Base-by-base conservation (phyloP, 1,140 invertebrate species). In the Phymorhynchus buccinoides region DNA sequence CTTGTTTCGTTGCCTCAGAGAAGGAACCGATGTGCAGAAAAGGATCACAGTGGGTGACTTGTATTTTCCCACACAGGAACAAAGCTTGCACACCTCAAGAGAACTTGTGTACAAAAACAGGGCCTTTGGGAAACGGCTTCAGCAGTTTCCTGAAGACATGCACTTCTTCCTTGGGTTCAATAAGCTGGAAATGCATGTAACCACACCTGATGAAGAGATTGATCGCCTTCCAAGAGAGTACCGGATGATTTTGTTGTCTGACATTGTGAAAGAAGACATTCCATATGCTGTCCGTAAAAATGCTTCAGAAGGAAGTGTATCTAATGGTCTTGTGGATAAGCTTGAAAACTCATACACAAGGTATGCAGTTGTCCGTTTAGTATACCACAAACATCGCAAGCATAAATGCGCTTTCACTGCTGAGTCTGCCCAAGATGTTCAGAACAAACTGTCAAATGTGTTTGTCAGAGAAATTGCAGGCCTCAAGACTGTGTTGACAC, bases 261-360 rank as follows among this genome's bases (percentile, higher is more conserved):
- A 84, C 9, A 18, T 90, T 30, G 88, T 91, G 16, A 80, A 84
- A 22, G 87, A 88, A 84, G 56, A 62, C 6, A 44, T 92, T 27
- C 84, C 88, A n/a, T 71, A 81, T 2, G 75, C 7, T 56, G 44
- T 44, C 73, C 18, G 35, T 14, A 18, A 52, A 14, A 18, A 32
- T 37, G 52, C 79, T 22, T 42, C n/a, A 27, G 22, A 71, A 3
- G 79, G 48, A 14, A 44, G 80, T 18, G 9, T 56, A 9, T 56
- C 73, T 22, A 52, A 52, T 16, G 37, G 48, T n/a, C 16, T 88
- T 22, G 22, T 73, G 16, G 22, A 35, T 1, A 86, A 78, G 12
- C 37, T 89, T 4, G 71, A 62, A n/a, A 73, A 82, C 3, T 30
- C 82, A 2, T 66, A 80, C 42, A 87, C 88, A 75, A 41, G 82